Evolutionary conservation across 2,113 vertebrate genomes (phyloP).

Genomic region (Mormoops blainvillei): DNA sequence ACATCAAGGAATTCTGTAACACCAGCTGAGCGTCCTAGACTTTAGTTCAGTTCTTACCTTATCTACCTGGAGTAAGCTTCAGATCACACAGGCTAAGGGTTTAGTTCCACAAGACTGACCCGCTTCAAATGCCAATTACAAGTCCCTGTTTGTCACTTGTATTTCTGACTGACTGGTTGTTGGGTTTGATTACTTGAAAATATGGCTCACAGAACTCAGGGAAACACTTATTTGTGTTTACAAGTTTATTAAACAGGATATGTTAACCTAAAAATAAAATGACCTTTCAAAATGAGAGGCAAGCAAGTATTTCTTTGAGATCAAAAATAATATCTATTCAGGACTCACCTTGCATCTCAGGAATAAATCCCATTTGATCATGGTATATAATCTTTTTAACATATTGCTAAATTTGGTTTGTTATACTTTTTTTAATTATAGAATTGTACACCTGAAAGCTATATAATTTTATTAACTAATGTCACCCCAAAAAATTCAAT

Average conservation of each 20-base stretch:
- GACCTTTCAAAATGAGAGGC: no score
- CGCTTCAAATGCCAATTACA: not conserved
- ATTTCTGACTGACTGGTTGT: not conserved
- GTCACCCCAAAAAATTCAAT: no score
- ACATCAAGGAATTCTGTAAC: not conserved
- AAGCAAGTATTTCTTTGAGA: no score
- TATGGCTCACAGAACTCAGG: not conserved
- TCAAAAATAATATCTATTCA: not conserved
- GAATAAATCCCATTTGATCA: not conserved
- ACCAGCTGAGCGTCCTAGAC: not conserved
- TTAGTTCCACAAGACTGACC: not conserved
- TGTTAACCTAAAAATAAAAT: not conserved
- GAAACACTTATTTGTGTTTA: not conserved
- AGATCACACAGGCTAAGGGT: not conserved
- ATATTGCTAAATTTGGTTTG: no score
- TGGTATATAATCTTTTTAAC: not conserved
- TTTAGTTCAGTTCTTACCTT: not conserved
- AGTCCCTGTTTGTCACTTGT: not conserved
- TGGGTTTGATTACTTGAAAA: not conserved
- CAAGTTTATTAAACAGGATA: not conserved
- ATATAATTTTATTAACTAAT: no score
- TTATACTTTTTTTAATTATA: no score
- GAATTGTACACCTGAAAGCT: no score
- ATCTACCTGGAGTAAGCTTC: not conserved
- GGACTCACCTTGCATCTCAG: not conserved